Conservation (phyloP, 2,797 vertebrate species). For the Astyanax mexicanus region DNA sequence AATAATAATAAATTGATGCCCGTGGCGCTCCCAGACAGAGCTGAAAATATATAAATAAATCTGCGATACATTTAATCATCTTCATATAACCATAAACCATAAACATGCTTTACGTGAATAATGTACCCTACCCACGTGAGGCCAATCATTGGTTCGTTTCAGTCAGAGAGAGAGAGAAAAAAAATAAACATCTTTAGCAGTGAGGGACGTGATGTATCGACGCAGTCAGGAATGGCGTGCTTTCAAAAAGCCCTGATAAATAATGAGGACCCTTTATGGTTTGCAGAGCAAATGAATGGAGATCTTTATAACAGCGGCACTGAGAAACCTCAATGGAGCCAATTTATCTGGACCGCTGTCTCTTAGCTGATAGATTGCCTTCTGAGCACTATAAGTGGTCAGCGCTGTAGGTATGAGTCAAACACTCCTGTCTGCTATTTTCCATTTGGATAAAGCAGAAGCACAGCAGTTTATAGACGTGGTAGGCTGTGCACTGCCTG, state of each 20-base stretch:
- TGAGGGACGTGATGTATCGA: not conserved
- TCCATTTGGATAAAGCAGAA: not conserved
- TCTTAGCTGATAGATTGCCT: slow-evolving; percentile 13
- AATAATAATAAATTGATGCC: not conserved
- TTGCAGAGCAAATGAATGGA: slow-evolving; percentile 12
- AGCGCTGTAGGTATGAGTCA: slow-evolving; percentile 11
- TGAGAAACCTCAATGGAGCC: slow-evolving; percentile 22
- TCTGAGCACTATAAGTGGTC: not conserved
- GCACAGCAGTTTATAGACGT: not conserved
- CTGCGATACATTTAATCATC: not conserved
- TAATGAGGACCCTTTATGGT: slow-evolving; percentile 7
- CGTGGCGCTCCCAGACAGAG: not conserved
- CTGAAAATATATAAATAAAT: not conserved
- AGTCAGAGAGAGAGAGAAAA: too few relatives aligned
- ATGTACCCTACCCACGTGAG: not conserved
- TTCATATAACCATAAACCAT: not conserved
- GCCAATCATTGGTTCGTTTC: not conserved
- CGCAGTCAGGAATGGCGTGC: not conserved
- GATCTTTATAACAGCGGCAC: slow-evolving; percentile 10
- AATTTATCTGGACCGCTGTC: slow-evolving; percentile 31
- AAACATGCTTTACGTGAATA: not conserved
- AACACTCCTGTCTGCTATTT: not conserved
- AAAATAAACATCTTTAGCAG: slow-evolving; percentile 1
- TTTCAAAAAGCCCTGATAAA: slow-evolving; percentile 7
- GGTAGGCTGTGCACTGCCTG: not conserved